Base-by-base conservation (phyloP, 2,113 vertebrate species). In the Charadrius vociferus region DNA sequence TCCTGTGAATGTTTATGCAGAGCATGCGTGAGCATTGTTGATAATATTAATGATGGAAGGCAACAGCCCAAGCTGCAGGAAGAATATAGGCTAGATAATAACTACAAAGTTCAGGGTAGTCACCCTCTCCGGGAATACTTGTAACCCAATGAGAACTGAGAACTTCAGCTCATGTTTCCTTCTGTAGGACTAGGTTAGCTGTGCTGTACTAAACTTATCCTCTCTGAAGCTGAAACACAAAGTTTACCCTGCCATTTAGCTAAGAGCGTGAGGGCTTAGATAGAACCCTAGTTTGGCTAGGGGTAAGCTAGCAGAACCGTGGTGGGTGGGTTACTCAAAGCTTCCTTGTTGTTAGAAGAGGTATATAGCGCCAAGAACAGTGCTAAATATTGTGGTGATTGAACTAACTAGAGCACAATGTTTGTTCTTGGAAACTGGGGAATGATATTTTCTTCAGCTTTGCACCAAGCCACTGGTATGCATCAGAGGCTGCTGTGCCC, bases 401-500 rank as follows among this genome's bases (percentile, higher is more conserved):
- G 53, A 86, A 67, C 47, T 77, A 92, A 86, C 58, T 80, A n/a
- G 52, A 86, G 83, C 27, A 74, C 83, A 93, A 82, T 36, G 26
- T 86, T 88, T 94, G 55, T 86, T 92, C 75, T 91, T 95, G 86
- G 72, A 92, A 94, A 89, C 68, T 39, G 43, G 47, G 52, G 52
- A 86, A 59, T 59, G 27, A 70, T 88, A 74, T 70, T 97, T 96
- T 95, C 56, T 92, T 92, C 92, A 94, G 77, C 88, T 95, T 93
- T 95, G 65, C 88, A 95, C 86, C 80, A 92, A 74, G 83, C 83
- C 83, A 88, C 80, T 93, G 88, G 88, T 86, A 81, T 95, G 88
- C 11, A 0, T 96, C 82, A 95, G 70, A 93, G 67, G 63, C 86
- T 92, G 68, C 81, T 95, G 80, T 97, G 95, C 94, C 94, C 93